A percentile compares a stretch with the other conserved stretches of the same genome.
Evolutionary conservation across 2,888 invertebrate genomes (phyloP).

Genomic region (Therioaphis trifolii): DNA sequence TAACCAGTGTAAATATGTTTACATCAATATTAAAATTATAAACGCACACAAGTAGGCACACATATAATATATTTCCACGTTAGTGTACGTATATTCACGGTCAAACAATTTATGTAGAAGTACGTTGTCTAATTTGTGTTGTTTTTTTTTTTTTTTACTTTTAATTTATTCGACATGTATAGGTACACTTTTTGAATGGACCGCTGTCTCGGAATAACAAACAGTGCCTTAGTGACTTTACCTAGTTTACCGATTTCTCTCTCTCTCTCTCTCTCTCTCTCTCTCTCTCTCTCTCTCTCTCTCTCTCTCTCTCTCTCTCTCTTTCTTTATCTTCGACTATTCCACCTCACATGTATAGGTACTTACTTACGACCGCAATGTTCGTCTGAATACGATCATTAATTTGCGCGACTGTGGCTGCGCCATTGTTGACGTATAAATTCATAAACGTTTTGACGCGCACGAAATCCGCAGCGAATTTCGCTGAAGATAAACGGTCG

Average conservation of each 20-base stretch:
- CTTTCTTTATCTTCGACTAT: neutral
- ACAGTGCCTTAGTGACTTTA: neutral
- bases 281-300: neutral
- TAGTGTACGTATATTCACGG: slow-evolving; percentile 47
- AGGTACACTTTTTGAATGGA: slow-evolving; percentile 10
- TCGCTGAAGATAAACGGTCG: slow-evolving; percentile 26
- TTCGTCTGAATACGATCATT: slow-evolving; percentile 38
- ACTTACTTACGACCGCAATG: neutral
- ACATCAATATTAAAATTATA: neutral
- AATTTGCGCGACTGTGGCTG: slow-evolving; percentile 45
- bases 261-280: too few relatives aligned
- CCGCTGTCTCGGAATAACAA: slow-evolving; percentile 49
- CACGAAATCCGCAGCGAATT: slow-evolving; percentile 32
- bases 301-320: neutral
- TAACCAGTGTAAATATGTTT: too few relatives aligned
- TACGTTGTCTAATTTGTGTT: neutral
- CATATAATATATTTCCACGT: neutral
- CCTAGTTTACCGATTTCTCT: neutral
- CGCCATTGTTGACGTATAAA: slow-evolving; percentile 38
- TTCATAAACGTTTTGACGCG: slow-evolving; percentile 4
- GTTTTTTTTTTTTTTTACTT: neutral
- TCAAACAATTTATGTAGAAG: neutral
- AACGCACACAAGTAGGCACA: neutral
- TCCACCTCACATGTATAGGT: too few relatives aligned
- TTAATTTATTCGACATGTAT: slow-evolving; percentile 44